phyloP scores from a whole-genome alignment of 2,888 invertebrate species.

The Opisthograptis luteolata region DNA sequence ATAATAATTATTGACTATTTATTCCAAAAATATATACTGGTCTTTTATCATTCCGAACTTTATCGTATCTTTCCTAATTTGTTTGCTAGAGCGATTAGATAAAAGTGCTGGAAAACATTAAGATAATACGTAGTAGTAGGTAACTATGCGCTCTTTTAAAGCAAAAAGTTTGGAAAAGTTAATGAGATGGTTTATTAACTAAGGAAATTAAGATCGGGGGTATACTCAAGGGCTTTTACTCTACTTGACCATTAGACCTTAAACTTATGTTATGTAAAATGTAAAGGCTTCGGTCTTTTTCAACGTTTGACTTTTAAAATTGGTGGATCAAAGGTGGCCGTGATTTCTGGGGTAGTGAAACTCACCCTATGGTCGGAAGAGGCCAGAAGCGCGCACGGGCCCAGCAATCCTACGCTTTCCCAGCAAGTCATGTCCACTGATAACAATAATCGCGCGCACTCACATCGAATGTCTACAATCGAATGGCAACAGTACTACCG shows the following conservation, averaged over 20 bases:
- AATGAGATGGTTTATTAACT: conserved; percentile 34
- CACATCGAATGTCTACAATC: conserved; percentile 43
- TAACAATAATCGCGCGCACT: conserved; percentile 49
- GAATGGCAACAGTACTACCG: conserved; percentile 59
- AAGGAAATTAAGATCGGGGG: conserved; percentile 44
- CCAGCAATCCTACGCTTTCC: conserved; percentile 81
- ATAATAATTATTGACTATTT: conserved; percentile 43
- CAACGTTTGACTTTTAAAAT: conserved; percentile 8
- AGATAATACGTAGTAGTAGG: no score
- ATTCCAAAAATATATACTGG: conserved; percentile 18
- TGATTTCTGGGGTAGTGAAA: conserved; percentile 37
- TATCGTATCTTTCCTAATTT: conserved; percentile 15
- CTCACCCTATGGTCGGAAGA: conserved; percentile 80
- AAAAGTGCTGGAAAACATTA: conserved; percentile 3
- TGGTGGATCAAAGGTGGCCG: conserved; percentile 9
- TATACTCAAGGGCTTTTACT: conserved; percentile 39
- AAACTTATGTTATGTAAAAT: conserved; percentile 39
- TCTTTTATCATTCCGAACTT: conserved; percentile 5
- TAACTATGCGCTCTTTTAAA: background rate
- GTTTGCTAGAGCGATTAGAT: conserved; percentile 10
- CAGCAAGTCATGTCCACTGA: conserved; percentile 79
- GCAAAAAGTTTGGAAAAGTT: conserved; percentile 1
- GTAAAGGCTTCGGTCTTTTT: conserved; percentile 32
- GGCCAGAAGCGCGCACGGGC: conserved; percentile 80
- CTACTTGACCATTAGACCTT: conserved; percentile 31